Conservation (phyloP, 2,888 invertebrate genomes). For the Dynastes hyllus region DNA sequence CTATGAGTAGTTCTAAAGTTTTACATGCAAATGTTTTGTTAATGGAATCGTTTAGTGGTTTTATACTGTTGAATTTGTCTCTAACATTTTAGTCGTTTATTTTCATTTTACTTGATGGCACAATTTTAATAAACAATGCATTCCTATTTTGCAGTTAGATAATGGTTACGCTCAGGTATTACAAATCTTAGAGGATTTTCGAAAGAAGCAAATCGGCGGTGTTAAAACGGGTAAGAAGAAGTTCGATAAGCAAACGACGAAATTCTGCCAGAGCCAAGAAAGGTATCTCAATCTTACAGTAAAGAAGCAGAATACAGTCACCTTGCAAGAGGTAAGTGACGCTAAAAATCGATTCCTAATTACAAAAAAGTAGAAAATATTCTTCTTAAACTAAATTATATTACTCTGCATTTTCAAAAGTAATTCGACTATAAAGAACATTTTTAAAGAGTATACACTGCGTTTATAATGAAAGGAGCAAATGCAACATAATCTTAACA, state of each 20-base stretch:
- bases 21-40: no score
- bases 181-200: constrained; percentile 92
- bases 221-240: constrained; percentile 98
- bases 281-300: constrained; percentile 94
- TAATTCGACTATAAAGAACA: no score
- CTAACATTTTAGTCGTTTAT: neutral
- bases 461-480: no score
- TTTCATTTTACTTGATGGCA: neutral
- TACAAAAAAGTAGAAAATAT: no score
- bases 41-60: no score
- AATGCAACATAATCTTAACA: no score
- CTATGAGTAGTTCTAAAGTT: no score
- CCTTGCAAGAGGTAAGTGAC: constrained; percentile 86
- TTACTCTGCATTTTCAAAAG: no score
- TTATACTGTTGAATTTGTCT: no score
- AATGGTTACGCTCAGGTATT: constrained; percentile 95
- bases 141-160: constrained; percentile 81
- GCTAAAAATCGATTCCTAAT: no score
- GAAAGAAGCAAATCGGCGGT: constrained; percentile 95
- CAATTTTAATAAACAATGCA: neutral
- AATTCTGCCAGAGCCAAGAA: constrained; percentile 98
- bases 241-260: constrained; percentile 97
- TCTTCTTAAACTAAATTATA: no score
- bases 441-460: no score
- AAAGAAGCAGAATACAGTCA: constrained; percentile 89